Percentiles rank a stretch among this genome's conserved stretches.
phyloP scores from a whole-genome alignment of 2,113 vertebrate genomes.

The Heterocephalus glaber region DNA sequence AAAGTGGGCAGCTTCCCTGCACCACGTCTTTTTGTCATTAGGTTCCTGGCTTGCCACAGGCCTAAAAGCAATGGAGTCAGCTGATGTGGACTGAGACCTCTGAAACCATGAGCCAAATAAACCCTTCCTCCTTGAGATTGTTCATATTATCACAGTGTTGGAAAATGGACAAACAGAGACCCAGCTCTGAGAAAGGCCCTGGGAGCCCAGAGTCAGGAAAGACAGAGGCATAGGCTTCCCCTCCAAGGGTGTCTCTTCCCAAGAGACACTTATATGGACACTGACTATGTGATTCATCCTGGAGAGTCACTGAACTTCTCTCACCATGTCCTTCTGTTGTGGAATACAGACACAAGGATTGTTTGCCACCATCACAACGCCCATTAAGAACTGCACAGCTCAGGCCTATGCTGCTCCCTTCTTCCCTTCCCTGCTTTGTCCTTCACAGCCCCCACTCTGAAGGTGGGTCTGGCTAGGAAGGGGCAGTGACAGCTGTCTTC shows the following conservation, averaged over 20 bases:
- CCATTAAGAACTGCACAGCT: accelerated
- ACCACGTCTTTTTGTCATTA: too few relatives aligned
- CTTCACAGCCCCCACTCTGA: neutral
- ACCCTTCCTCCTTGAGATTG: neutral
- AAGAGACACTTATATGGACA: neutral
- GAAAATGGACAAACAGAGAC: neutral
- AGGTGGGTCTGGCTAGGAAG: neutral
- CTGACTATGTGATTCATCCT: neutral
- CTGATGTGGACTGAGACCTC: neutral
- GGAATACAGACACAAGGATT: neutral
- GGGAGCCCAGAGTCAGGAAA: neutral
- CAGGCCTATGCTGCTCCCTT: neutral
- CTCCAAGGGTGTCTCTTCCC: accelerated
- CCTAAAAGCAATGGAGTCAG: neutral
- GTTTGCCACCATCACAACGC: accelerated
- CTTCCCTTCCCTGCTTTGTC: neutral
- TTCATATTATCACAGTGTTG: neutral
- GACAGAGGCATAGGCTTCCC: neutral
- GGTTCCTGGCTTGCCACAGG: neutral
- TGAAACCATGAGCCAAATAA: neutral
- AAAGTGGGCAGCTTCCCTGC: neutral
- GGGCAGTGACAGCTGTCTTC: accelerated
- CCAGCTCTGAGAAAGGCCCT: accelerated
- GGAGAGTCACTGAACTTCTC: neutral
- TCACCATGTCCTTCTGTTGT: accelerated